phyloP scores from a whole-genome alignment of 1,140 invertebrate species.

The Brachionus manjavacas region DNA sequence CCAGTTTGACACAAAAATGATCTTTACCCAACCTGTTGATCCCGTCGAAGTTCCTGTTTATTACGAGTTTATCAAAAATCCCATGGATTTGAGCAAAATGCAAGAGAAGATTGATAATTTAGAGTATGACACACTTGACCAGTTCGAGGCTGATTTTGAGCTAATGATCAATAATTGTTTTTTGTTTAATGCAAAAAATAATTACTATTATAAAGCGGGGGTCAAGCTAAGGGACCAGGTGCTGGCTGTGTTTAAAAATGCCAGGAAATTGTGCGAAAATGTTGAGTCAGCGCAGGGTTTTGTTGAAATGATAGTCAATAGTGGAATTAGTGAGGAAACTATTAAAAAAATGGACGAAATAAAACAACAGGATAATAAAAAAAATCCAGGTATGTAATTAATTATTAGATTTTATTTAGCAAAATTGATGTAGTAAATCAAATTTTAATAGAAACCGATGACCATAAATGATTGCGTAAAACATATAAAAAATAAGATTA shows the following conservation, averaged over 20 bases:
- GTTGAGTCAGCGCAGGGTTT: not conserved
- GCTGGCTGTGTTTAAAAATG: not conserved
- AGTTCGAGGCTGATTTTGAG: constrained; percentile 81
- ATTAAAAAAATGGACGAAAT: not conserved
- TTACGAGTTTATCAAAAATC: constrained; percentile 79
- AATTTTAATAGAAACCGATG: too few species aligned
- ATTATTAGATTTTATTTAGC: too few species aligned
- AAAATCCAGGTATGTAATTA: constrained; percentile 8
- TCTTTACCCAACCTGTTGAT: constrained; percentile 88
- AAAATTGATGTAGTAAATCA: too few species aligned
- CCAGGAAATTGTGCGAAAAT: not conserved
- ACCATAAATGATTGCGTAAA: too few species aligned
- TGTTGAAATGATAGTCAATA: not conserved
- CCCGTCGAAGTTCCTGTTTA: constrained; percentile 85
- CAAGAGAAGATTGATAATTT: constrained; percentile 69
- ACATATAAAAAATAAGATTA: too few species aligned
- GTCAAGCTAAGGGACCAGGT: constrained; percentile 4
- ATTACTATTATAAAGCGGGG: constrained; percentile 30
- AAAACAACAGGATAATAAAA: not conserved
- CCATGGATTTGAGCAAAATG: constrained; percentile 95
- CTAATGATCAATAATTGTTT: constrained; percentile 87
- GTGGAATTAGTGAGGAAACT: not conserved
- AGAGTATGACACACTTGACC: constrained; percentile 70
- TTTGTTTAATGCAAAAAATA: constrained; percentile 68
- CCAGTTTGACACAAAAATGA: constrained; percentile 73